Conservation (phyloP, 2,888 invertebrate species). For the Ernsta delagoae region DNA sequence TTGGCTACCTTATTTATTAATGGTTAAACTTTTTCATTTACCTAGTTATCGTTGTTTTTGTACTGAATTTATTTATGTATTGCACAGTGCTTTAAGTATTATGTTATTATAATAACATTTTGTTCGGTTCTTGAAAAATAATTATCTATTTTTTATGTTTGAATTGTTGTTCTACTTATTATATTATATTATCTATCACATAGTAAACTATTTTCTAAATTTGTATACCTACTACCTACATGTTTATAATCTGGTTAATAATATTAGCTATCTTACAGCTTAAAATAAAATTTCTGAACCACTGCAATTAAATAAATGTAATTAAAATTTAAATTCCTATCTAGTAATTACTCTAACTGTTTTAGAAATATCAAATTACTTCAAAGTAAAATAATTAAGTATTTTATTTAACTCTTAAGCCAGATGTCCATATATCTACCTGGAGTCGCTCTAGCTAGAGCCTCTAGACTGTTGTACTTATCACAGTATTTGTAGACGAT, state of each 20-base stretch:
- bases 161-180: not conserved
- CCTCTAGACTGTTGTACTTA: not conserved
- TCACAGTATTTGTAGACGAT: not conserved
- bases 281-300: conserved; percentile 12
- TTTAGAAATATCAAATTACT: conserved; percentile 5
- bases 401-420: conserved; percentile 6
- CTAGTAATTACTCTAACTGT: conserved; percentile 11
- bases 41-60: conserved; percentile 7
- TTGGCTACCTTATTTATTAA: conserved; percentile 25
- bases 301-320: conserved; percentile 8
- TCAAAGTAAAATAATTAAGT: not conserved
- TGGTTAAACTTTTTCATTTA: not conserved
- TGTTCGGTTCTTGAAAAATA: conserved; percentile 6
- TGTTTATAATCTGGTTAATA: conserved; percentile 14
- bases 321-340: not conserved
- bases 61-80: not conserved
- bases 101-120: conserved; percentile 13
- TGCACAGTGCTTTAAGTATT: conserved; percentile 14
- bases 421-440: conserved; percentile 8
- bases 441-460: not conserved
- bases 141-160: conserved; percentile 4
- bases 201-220: conserved; percentile 15
- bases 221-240: conserved; percentile 15
- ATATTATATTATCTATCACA: conserved; percentile 6
- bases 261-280: conserved; percentile 8